A percentile compares a stretch with the other conserved stretches of the same genome.
phyloP scores from a whole-genome alignment of 2,888 invertebrate genomes.

The Hemithea aestivaria region DNA sequence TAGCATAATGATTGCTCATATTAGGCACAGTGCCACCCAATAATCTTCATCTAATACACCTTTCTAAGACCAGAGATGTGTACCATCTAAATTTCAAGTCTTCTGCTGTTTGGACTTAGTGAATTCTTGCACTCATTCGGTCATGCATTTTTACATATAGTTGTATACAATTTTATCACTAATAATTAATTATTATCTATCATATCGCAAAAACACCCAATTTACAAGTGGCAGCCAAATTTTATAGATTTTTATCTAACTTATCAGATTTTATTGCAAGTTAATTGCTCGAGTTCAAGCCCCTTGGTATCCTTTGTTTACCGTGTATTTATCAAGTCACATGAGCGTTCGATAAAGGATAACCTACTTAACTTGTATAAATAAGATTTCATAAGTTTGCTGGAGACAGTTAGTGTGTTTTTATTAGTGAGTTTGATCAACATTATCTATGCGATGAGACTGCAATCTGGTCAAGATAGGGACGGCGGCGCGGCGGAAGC shows the following conservation, averaged over 20 bases:
- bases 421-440: constrained; percentile 15
- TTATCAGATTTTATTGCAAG: constrained; percentile 27
- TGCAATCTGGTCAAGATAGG: constrained; percentile 62
- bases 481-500: constrained; percentile 64
- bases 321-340: constrained; percentile 59
- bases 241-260: constrained; percentile 25
- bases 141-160: too few species aligned
- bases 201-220: constrained; percentile 2
- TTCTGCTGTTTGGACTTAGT: too few species aligned
- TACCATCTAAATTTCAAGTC: too few species aligned
- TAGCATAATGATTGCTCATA: too few species aligned
- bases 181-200: background rate
- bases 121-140: too few species aligned
- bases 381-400: constrained; percentile 51
- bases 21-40: too few species aligned
- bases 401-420: constrained; percentile 39
- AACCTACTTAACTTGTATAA: constrained; percentile 70
- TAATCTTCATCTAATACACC: too few species aligned
- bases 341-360: constrained; percentile 62
- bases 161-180: too few species aligned
- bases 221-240: constrained; percentile 8
- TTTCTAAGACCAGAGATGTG: too few species aligned
- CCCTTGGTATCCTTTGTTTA: constrained; percentile 42
- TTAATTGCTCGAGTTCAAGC: constrained; percentile 28
- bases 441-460: constrained; percentile 46